phyloP scores from a whole-genome alignment of 1,140 invertebrate genomes.

The Diabrotica undecimpunctata region DNA sequence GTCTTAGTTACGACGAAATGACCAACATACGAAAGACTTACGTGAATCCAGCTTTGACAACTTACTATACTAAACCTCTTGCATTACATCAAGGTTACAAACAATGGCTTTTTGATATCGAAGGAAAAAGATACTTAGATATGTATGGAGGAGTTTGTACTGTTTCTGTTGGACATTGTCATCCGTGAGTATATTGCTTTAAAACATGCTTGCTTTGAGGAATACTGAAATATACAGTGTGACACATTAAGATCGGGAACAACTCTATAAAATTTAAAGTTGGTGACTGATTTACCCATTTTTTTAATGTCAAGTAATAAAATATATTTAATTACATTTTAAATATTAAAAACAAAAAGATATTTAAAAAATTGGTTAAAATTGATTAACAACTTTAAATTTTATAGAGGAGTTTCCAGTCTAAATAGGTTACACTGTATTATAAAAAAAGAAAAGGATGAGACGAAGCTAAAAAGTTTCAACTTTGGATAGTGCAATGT shows the following conservation, averaged over 20 bases:
- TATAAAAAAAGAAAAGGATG: too few species aligned
- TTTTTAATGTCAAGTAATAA: too few species aligned
- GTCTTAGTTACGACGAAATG: constrained; percentile 57
- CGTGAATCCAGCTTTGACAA: constrained; percentile 68
- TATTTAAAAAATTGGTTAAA: too few species aligned
- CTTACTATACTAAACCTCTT: constrained; percentile 80
- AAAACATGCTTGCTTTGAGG: constrained; percentile 3
- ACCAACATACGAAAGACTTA: constrained; percentile 56
- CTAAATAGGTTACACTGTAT: too few species aligned
- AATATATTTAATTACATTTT: too few species aligned
- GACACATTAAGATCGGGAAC: background rate
- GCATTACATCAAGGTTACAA: constrained; percentile 81
- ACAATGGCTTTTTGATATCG: constrained; percentile 90
- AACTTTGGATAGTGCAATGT: too few species aligned
- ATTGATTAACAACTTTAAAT: too few species aligned
- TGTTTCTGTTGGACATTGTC: constrained; percentile 95
- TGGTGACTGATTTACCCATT: too few species aligned
- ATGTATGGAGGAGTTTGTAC: constrained; percentile 96
- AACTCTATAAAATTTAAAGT: too few species aligned
- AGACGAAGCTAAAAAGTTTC: too few species aligned
- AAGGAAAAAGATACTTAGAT: constrained; percentile 85
- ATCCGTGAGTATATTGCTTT: constrained; percentile 76
- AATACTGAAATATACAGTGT: background rate
- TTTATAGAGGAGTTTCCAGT: too few species aligned
- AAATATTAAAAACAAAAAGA: too few species aligned